Evolutionary conservation across 2,888 invertebrate genomes (phyloP).

Genomic region (Adineta ricciae): DNA sequence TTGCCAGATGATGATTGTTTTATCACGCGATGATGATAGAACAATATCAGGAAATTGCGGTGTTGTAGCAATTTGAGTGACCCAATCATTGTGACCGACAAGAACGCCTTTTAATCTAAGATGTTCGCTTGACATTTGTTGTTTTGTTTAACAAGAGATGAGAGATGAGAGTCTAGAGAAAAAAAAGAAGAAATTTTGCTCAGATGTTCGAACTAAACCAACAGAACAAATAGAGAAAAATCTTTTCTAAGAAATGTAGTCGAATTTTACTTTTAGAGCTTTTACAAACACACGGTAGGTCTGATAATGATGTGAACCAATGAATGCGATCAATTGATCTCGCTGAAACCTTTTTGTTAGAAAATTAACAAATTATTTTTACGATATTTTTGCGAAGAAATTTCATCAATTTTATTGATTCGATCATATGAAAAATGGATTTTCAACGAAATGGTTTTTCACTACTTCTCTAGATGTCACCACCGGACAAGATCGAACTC

Average conservation of each 20-base stretch:
- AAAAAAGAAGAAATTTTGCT: background rate
- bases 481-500: too few relatives aligned
- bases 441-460: background rate
- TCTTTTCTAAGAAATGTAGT: background rate
- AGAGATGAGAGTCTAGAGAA: background rate
- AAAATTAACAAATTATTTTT: background rate
- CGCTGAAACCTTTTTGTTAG: background rate
- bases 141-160: background rate
- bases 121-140: conserved; percentile 29
- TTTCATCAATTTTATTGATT: background rate
- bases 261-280: background rate
- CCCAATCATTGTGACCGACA: conserved; percentile 95
- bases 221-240: background rate
- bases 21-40: conserved; percentile 83
- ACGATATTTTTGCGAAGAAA: background rate
- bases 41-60: conserved; percentile 96
- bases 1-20: conserved; percentile 88
- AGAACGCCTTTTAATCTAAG: conserved; percentile 70
- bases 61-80: conserved; percentile 97
- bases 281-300: background rate
- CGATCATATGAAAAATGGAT: background rate
- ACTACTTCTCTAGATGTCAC: background rate
- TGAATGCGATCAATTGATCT: background rate
- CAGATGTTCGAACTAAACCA: background rate
- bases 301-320: background rate